Evolutionary conservation across 2,888 invertebrate species (phyloP), one percentile per base, ranked within the genome.

Genomic region (Lasioglossum leucozonium): DNA sequence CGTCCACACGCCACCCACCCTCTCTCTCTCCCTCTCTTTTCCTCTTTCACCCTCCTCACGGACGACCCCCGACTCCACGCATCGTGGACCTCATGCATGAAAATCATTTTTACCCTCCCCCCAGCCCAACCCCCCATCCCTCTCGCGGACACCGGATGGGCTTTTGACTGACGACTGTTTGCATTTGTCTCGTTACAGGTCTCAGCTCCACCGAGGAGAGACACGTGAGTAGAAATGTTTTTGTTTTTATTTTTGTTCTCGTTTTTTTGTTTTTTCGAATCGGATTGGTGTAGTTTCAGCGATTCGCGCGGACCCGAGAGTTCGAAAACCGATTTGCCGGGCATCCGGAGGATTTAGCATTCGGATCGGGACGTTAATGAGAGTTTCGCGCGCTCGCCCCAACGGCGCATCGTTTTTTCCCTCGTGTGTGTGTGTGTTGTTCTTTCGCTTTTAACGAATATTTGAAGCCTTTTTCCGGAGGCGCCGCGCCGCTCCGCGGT

Each of bases 131-230:
- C 65, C 22, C 62, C 62, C 6, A 13, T n/a, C 30, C 55, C 55
- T 4, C 55, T 26, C 65, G 65, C 34, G 65, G 65, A 65, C 65
- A 65, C 65, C 65, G 65, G 65, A 81, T 85, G 85, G 82, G 44
- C 79, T 81, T 87, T 86, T 88, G 77, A 86, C 73, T 86, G 80
- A 82, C 80, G 83, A 83, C 75, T 78, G 80, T 86, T 87, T 86
- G 72, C 87, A 84, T 86, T 91, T 89, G 86, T 87, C 92, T 82
- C 93, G 92, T 94, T 95, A 75, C 96, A 96, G 96, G 96, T 94
- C 95, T 96, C 94, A 96, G 96, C 94, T 96, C 96, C 72, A 96
- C 96, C 77, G 96, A 96, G 94, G 96, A 96, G 93, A 95, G 96
- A 95, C 96, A 96, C 95, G 96, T 96, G 95, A 96, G 96, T 96